phyloP scores from a whole-genome alignment of 1,140 invertebrate genomes.

The Calephelis nemesis region DNA sequence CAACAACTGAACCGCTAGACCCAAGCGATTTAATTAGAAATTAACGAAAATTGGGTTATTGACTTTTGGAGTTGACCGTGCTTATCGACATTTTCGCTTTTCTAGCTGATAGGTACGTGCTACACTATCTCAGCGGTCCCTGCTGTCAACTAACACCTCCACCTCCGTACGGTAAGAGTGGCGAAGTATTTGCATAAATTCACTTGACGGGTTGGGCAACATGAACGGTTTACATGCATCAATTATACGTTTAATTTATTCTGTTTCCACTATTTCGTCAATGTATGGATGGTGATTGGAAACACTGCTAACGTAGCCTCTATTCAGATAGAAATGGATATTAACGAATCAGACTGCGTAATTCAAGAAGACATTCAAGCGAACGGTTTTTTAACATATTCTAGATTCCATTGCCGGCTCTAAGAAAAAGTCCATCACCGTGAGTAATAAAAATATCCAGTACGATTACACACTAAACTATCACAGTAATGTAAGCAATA shows the following conservation, averaged over 20 bases:
- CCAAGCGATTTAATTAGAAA: no score
- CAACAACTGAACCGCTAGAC: no score
- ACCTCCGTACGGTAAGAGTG: conserved; percentile 27
- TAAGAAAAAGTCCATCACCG: no score
- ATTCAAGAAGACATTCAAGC: no score
- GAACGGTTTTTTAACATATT: no score
- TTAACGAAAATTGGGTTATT: no score
- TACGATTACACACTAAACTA: no score
- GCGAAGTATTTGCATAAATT: conserved; percentile 34
- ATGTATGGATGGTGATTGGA: conserved; percentile 23
- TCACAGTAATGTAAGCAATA: no score
- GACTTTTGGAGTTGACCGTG: no score
- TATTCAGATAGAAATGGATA: not conserved
- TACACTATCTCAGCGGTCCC: not conserved
- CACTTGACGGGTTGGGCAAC: conserved; percentile 40
- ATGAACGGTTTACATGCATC: conserved; percentile 29
- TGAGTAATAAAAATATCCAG: no score
- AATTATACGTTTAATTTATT: conserved; percentile 34
- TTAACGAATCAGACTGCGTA: not conserved
- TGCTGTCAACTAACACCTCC: conserved; percentile 42
- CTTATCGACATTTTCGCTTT: no score
- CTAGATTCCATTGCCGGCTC: no score
- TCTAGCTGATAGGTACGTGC: not conserved
- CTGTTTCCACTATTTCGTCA: conserved; percentile 24
- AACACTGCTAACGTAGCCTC: not conserved